phyloP scores from a whole-genome alignment of 2,888 invertebrate species.

The Graphium colonna region DNA sequence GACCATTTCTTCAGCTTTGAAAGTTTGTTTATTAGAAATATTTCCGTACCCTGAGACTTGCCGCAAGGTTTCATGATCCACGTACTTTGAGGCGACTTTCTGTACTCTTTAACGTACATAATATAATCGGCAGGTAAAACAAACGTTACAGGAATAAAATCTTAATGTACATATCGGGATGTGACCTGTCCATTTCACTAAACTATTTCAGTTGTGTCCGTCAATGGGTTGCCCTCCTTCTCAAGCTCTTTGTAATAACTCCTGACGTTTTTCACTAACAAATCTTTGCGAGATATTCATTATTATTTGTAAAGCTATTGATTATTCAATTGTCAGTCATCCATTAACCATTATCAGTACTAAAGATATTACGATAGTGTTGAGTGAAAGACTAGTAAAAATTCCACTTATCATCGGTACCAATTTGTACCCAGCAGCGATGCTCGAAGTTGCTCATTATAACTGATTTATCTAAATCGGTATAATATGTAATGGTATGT shows the following conservation, averaged over 20 bases:
- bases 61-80: conserved; percentile 99
- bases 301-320: conserved; percentile 98
- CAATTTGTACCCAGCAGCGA: conserved; percentile 92
- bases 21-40: conserved; percentile 96
- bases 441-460: conserved; percentile 93
- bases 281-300: conserved; percentile 97
- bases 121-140: conserved; percentile 97
- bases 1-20: conserved; percentile 96
- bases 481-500: conserved; percentile 81
- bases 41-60: conserved; percentile 96
- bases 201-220: conserved; percentile 83
- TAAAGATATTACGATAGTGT: conserved; percentile 94
- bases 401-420: conserved; percentile 96
- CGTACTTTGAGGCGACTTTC: conserved; percentile 95
- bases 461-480: no score
- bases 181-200: conserved; percentile 82
- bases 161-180: conserved; percentile 88
- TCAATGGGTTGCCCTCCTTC: conserved; percentile 91
- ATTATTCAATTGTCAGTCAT: conserved; percentile 96
- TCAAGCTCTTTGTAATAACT: conserved; percentile 95
- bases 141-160: conserved; percentile 96
- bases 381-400: conserved; percentile 97
- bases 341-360: conserved; percentile 94
- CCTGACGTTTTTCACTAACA: conserved; percentile 97
- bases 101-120: conserved; percentile 97